phyloP scores from a whole-genome alignment of 2,888 invertebrate genomes.

The Germaria angustata region DNA sequence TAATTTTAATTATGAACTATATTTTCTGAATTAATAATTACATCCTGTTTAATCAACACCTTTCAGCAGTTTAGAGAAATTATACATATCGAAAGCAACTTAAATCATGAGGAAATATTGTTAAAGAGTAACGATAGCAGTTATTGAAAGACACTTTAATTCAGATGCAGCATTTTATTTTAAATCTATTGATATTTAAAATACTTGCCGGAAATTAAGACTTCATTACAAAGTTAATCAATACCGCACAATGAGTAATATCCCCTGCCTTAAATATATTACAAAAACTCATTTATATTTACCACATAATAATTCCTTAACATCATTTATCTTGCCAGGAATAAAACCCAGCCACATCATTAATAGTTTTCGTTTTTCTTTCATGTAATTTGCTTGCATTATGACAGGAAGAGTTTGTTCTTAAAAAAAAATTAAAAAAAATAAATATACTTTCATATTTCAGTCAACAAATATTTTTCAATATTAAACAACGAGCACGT shows the following conservation, averaged over 20 bases:
- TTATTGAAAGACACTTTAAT: no score
- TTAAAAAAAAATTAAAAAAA: background rate
- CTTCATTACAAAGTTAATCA: slow-evolving; percentile 54
- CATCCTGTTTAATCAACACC: no score
- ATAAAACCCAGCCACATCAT: slow-evolving; percentile 52
- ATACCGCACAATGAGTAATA: background rate
- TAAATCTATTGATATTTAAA: slow-evolving; percentile 53
- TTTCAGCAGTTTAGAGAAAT: no score
- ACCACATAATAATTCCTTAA: background rate
- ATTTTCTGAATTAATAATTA: no score
- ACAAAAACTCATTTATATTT: background rate
- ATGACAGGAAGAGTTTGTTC: slow-evolving; percentile 58
- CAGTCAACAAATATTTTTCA: slow-evolving; percentile 53
- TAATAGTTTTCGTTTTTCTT: slow-evolving; percentile 32
- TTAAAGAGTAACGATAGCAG: no score
- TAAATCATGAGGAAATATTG: no score
- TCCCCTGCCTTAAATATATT: background rate
- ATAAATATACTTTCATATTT: background rate
- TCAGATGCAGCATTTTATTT: background rate
- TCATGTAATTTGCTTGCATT: slow-evolving; percentile 14
- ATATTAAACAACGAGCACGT: slow-evolving; percentile 62
- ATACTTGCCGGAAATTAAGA: slow-evolving; percentile 74
- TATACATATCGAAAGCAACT: no score
- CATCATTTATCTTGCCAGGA: slow-evolving; percentile 15
- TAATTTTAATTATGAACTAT: no score